phyloP scores from a whole-genome alignment of 1,140 invertebrate species.

The Mercenaria mercenaria region DNA sequence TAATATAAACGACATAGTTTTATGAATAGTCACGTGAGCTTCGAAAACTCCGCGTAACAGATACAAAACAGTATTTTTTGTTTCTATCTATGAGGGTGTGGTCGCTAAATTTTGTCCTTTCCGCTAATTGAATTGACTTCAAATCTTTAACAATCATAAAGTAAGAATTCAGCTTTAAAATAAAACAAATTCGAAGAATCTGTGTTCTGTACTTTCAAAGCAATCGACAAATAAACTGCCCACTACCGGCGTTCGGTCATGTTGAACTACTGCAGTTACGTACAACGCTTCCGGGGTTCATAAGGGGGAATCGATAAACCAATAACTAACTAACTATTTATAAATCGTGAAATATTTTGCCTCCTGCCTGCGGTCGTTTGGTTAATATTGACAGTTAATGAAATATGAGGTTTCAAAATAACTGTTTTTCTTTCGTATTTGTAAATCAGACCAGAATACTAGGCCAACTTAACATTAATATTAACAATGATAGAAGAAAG shows the following conservation, averaged over 20 bases:
- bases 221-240: background rate
- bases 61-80: background rate
- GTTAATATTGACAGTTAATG: constrained; percentile 7
- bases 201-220: constrained; percentile 14
- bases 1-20: too few relatives aligned
- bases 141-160: background rate
- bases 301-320: constrained; percentile 15
- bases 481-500: too few relatives aligned
- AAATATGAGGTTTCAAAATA: too few relatives aligned
- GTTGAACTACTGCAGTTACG: background rate
- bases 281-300: constrained; percentile 39
- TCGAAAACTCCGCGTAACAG: background rate
- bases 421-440: too few relatives aligned
- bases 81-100: constrained; percentile 48
- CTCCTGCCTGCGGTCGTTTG: background rate
- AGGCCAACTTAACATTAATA: too few relatives aligned
- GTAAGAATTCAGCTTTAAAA: constrained; percentile 1
- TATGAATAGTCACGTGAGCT: too few relatives aligned
- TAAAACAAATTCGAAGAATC: constrained; percentile 18
- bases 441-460: too few relatives aligned
- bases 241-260: constrained; percentile 22
- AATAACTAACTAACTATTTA: too few relatives aligned
- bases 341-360: too few relatives aligned
- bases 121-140: background rate
- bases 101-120: constrained; percentile 42